Conservation (phyloP, 2,888 invertebrate genomes). For the Gymnocheta viridis region DNA sequence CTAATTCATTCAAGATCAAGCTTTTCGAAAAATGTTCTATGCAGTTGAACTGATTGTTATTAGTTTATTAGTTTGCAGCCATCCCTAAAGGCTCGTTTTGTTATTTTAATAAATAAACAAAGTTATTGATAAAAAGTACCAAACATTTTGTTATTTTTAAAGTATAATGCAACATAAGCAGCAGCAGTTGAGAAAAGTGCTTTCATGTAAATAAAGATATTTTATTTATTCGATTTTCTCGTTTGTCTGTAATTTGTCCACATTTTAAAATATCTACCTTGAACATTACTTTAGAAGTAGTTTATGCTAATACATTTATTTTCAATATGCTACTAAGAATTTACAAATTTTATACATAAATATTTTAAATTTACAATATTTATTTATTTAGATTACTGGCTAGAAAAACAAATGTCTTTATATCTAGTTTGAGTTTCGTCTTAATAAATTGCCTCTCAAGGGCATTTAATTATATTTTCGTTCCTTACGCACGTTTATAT, state of each 20-base stretch:
- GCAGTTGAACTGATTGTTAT: no score
- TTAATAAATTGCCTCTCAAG: slow-evolving; percentile 62
- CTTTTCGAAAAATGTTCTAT: no score
- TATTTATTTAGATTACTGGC: slow-evolving; percentile 56
- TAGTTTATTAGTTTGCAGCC: no score
- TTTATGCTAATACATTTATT: slow-evolving; percentile 51
- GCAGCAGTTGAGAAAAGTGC: not conserved
- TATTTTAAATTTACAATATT: slow-evolving; percentile 40
- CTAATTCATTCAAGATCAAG: no score
- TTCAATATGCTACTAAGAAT: not conserved
- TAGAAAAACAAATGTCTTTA: slow-evolving; percentile 58
- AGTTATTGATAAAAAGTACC: not conserved
- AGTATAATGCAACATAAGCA: not conserved
- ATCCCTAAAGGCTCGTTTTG: no score
- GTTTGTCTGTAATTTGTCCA: not conserved
- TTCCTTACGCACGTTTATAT: slow-evolving; percentile 6
- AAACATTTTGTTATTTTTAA: not conserved
- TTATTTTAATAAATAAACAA: no score
- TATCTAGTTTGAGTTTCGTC: slow-evolving; percentile 32
- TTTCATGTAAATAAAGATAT: not conserved
- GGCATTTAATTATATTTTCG: slow-evolving; percentile 65
- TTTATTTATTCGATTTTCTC: not conserved
- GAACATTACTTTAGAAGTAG: not conserved
- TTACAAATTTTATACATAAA: not conserved
- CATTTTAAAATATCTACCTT: slow-evolving; percentile 17